Conservation (phyloP, 2,113 vertebrate species). For the Hucho hucho region DNA sequence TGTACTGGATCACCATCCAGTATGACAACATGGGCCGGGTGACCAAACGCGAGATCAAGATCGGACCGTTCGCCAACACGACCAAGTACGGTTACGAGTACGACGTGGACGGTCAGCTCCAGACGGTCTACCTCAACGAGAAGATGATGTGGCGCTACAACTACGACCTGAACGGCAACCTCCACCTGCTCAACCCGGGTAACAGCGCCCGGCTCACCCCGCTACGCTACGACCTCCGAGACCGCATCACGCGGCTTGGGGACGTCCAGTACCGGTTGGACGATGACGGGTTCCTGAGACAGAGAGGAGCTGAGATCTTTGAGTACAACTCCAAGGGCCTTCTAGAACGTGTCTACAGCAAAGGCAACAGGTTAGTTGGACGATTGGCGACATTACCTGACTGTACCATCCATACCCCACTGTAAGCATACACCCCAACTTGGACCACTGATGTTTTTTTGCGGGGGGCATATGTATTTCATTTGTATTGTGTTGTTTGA, state of each 20-base stretch:
- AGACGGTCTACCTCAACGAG: conserved; percentile 94
- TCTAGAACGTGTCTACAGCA: conserved; percentile 93
- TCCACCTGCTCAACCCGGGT: conserved; percentile 92
- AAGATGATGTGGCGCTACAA: conserved; percentile 98
- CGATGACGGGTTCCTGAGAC: conserved; percentile 93
- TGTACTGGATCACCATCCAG: conserved; percentile 99
- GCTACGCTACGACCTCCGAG: conserved; percentile 91
- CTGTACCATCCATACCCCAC: no score
- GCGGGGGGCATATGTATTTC: no score
- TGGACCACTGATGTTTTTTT: no score
- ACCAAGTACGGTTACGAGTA: conserved; percentile 97
- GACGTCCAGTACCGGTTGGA: conserved; percentile 94
- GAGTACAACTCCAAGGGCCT: conserved; percentile 98
- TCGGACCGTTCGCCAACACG: conserved; percentile 97
- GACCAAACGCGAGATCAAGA: conserved; percentile 96
- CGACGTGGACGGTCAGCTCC: conserved; percentile 94
- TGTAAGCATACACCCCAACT: no score
- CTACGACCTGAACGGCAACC: conserved; percentile 96
- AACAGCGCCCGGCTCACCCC: conserved; percentile 90
- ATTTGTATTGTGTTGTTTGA: no score
- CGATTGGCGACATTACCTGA: no score
- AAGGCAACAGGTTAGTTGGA: conserved; percentile 74
- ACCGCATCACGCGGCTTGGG: conserved; percentile 95
- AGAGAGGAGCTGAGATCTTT: conserved; percentile 94
- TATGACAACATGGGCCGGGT: conserved; percentile 98